These are phyloP conservation scores for Cataglyphis albicans DNA, from an alignment of 2,888 invertebrate genomes.

Conservation along the genomic window DNA sequence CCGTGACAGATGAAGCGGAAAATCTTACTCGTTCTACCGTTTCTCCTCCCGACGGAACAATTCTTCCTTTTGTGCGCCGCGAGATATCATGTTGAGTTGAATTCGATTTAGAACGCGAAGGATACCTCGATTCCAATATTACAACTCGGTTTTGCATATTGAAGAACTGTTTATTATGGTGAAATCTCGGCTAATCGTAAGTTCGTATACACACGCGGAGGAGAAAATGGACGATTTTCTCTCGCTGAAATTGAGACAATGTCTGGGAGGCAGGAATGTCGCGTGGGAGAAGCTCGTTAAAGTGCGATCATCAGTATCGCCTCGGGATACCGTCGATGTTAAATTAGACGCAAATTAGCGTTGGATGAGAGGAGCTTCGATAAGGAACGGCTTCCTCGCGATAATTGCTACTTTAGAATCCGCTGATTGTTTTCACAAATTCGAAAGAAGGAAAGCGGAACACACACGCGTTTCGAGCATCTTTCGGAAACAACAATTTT, in stretches of 20 bases:
- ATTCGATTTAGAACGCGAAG: conserved; percentile 39
- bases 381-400: neutral
- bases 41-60: conserved; percentile 19
- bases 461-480: neutral
- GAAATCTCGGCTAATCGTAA: conserved; percentile 53
- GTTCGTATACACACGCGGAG: conserved; percentile 3
- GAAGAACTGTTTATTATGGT: conserved; percentile 39
- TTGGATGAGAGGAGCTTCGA: neutral
- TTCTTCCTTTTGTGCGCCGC: conserved; percentile 13
- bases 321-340: conserved; percentile 34
- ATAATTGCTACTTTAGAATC: conserved; percentile 22
- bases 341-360: conserved; percentile 49
- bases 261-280: conserved; percentile 34
- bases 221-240: conserved; percentile 53
- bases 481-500: neutral
- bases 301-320: conserved; percentile 29
- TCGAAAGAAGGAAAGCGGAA: neutral
- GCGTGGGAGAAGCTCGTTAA: conserved; percentile 56
- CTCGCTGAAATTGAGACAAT: conserved; percentile 42
- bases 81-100: neutral
- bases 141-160: neutral
- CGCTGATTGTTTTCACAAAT: conserved; percentile 25
- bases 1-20: conserved; percentile 35
- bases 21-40: neutral
- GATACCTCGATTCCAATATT: conserved; percentile 16